phyloP scores from a whole-genome alignment of 2,113 vertebrate species.

The Onychostruthus taczanowskii region DNA sequence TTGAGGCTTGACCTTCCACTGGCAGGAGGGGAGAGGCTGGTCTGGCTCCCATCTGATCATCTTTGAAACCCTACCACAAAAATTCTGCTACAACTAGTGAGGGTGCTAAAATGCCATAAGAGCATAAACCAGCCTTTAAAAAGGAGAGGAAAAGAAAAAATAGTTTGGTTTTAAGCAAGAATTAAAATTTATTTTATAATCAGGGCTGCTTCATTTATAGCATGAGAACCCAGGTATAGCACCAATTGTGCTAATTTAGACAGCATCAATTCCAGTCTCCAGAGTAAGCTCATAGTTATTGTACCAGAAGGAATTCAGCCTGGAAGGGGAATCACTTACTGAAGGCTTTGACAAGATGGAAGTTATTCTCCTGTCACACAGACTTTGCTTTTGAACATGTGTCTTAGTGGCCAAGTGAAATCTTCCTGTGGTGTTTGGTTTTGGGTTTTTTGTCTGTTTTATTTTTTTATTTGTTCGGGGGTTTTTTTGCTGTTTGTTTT shows the following conservation, averaged over 20 bases:
- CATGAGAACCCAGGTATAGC: neutral
- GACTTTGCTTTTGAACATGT: neutral
- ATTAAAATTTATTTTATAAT: neutral
- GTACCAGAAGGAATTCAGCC: neutral
- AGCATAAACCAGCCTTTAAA: neutral
- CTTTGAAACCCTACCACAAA: neutral
- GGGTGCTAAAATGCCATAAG: neutral
- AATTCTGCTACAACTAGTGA: neutral
- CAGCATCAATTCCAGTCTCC: neutral
- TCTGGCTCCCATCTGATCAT: neutral
- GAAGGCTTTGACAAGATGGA: neutral
- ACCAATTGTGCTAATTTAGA: neutral
- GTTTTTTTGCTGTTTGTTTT: neutral
- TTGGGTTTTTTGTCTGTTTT: neutral
- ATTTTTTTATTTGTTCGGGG: neutral
- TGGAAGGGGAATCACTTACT: neutral
- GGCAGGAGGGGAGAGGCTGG: neutral
- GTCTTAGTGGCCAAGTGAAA: neutral
- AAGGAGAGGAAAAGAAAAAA: rapidly evolving
- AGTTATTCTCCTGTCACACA: neutral
- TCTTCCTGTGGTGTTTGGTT: neutral
- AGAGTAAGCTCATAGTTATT: neutral
- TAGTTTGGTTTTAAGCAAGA: neutral
- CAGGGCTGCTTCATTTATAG: neutral
- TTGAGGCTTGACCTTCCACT: slow-evolving; percentile 27